Conservation (phyloP, 2,888 invertebrate species). For the Parasteatoda lunata region DNA sequence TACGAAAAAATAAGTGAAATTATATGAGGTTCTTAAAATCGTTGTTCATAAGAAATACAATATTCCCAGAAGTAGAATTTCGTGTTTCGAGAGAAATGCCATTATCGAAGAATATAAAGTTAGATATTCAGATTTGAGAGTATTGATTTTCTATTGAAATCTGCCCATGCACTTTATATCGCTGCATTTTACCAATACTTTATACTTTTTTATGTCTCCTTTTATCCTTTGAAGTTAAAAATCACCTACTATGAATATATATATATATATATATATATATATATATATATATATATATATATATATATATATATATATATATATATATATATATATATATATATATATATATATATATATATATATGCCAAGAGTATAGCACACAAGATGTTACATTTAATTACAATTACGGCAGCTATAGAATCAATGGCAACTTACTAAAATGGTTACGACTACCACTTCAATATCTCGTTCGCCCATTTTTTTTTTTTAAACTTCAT, state of each 20-base stretch:
- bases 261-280: neutral
- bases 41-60: neutral
- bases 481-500: too few species aligned
- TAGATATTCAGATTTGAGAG: conserved; percentile 34
- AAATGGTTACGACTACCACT: too few species aligned
- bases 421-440: too few species aligned
- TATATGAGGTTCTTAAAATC: neutral
- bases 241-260: neutral
- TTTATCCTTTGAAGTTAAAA: too few species aligned
- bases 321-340: neutral
- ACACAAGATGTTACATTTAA: too few species aligned
- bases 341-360: neutral
- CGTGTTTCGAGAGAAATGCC: conserved; percentile 25
- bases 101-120: conserved; percentile 29
- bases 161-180: neutral
- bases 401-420: too few species aligned
- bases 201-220: too few species aligned
- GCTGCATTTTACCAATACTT: neutral
- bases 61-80: conserved; percentile 31
- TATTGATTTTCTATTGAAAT: neutral
- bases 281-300: neutral
- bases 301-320: too few species aligned
- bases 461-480: too few species aligned
- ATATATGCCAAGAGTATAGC: neutral
- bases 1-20: too few species aligned